Base-by-base conservation (phyloP, 2,888 invertebrate genomes). In the Pteria penguin region DNA sequence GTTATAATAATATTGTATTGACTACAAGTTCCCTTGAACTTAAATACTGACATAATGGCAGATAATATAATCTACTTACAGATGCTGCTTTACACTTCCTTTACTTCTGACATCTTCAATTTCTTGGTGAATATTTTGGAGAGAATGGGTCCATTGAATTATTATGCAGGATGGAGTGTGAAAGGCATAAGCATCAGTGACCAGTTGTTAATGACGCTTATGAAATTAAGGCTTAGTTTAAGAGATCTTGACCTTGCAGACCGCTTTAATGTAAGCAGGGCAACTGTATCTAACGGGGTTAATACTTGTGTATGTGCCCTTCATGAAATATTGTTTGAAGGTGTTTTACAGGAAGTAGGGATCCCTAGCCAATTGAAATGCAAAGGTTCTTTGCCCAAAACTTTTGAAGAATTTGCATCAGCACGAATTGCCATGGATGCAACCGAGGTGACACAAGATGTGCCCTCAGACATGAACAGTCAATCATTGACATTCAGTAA, bases 331-430 rank as follows among this genome's bases (percentile, higher is more conserved):
- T 57, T 14, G 27, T 57, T 57, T 57, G 58, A 57, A 57, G 58
- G 58, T 27, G 58, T 57, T 24, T 27, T 57, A 27, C 24, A 57
- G 24, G 24, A 24, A 27, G 58, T 57, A 3, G 58, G 58, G 24
- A 57, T 57, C 24, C 58, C 58, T n/a, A 27, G 26, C 58, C 58
- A 57, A 27, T 57, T 2, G 1, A 57, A 57, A 24, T n/a, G 58
- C 58, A 57, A 57, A 57, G 58, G 58, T 5, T 57, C 58, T 27
- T 27, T 57, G 58, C 58, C 24, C n/a, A 57, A 57, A 57, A 27
- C 58, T 27, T 57, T 57, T 24, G 58, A 57, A 27, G 58, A 57
- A 27, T 57, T 57, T 22, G 24, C 58, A 3, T 57, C 58, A 3
- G 58, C 58, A 3, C 4, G 58, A 57, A 57, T 57, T n/a, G 52